These are phyloP conservation scores for Bugulina stolonifera DNA, from an alignment of 2,888 invertebrate species.

Conservation along the genomic window DNA sequence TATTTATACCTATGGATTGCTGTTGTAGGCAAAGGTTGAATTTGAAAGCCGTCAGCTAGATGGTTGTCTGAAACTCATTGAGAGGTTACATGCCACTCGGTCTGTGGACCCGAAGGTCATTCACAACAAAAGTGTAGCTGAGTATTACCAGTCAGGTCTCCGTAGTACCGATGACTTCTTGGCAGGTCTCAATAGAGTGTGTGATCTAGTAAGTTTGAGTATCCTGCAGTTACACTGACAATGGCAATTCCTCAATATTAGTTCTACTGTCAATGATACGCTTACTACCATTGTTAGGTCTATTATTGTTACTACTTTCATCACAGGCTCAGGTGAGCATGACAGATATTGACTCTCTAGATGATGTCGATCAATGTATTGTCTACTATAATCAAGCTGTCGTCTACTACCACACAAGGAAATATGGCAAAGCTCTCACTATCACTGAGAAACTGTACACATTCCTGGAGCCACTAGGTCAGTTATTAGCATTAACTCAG, in stretches of 20 bases:
- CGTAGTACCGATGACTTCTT: conserved; percentile 67
- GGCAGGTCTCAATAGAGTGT: background rate
- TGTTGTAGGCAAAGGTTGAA: conserved; percentile 58
- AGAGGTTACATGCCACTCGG: conserved; percentile 61
- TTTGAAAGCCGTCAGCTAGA: conserved; percentile 64
- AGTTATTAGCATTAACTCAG: conserved; percentile 31
- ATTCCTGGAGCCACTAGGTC: conserved; percentile 66
- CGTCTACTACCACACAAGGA: conserved; percentile 68
- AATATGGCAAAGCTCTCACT: conserved; percentile 65
- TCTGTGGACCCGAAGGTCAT: conserved; percentile 67
- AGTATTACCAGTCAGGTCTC: conserved; percentile 64
- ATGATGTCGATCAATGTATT: conserved; percentile 65
- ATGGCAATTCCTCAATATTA: too few species aligned
- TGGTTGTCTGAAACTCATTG: conserved; percentile 61
- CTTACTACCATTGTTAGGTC: too few species aligned
- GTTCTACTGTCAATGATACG: too few species aligned
- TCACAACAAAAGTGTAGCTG: conserved; percentile 77
- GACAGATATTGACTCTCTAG: conserved; percentile 57
- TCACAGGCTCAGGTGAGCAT: conserved; percentile 52
- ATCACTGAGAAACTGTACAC: conserved; percentile 62
- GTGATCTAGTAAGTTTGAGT: conserved; percentile 13
- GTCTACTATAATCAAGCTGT: conserved; percentile 75
- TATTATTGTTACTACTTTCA: too few species aligned
- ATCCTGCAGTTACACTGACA: too few species aligned
- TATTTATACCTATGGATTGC: too few species aligned